A percentile compares a stretch with the other conserved stretches of the same genome.
phyloP scores from a whole-genome alignment of 2,888 invertebrate genomes.

The Oligia latruncula region DNA sequence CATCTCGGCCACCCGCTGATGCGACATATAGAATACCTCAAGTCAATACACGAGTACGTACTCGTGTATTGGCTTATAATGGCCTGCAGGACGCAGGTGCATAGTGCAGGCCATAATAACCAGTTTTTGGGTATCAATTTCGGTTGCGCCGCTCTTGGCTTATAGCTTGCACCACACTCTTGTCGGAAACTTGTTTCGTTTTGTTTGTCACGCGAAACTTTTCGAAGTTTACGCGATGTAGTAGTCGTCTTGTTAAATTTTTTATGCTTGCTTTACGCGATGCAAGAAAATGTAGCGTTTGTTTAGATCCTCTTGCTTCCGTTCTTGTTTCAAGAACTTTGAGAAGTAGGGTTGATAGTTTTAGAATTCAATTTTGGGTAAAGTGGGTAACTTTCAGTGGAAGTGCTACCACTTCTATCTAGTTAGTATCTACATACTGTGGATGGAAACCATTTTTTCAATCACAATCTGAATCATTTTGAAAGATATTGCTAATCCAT shows the following conservation, averaged over 20 bases:
- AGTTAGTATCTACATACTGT: background rate
- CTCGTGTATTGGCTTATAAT: too few relatives aligned
- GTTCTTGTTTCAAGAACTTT: slow-evolving; percentile 23
- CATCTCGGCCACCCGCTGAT: too few relatives aligned
- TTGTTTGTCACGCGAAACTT: slow-evolving; percentile 74
- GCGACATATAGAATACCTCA: too few relatives aligned
- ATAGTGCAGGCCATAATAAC: too few relatives aligned
- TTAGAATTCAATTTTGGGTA: slow-evolving; percentile 19
- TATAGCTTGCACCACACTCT: slow-evolving; percentile 54
- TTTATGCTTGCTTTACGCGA: slow-evolving; percentile 57
- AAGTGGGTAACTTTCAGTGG: background rate
- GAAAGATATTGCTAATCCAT: too few relatives aligned
- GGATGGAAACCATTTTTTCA: background rate
- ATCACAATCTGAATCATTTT: too few relatives aligned
- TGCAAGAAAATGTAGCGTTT: slow-evolving; percentile 43
- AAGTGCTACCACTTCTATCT: background rate
- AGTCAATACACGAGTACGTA: too few relatives aligned
- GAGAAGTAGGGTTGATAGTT: slow-evolving; percentile 6
- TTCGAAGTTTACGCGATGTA: slow-evolving; percentile 70
- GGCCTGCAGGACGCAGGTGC: too few relatives aligned
- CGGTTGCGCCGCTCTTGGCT: background rate
- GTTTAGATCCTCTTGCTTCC: slow-evolving; percentile 29
- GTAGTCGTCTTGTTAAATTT: slow-evolving; percentile 65
- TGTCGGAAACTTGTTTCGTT: slow-evolving; percentile 70
- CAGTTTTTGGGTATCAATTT: too few relatives aligned